phyloP scores from a whole-genome alignment of 2,888 invertebrate species.

The Athalia circularis region DNA sequence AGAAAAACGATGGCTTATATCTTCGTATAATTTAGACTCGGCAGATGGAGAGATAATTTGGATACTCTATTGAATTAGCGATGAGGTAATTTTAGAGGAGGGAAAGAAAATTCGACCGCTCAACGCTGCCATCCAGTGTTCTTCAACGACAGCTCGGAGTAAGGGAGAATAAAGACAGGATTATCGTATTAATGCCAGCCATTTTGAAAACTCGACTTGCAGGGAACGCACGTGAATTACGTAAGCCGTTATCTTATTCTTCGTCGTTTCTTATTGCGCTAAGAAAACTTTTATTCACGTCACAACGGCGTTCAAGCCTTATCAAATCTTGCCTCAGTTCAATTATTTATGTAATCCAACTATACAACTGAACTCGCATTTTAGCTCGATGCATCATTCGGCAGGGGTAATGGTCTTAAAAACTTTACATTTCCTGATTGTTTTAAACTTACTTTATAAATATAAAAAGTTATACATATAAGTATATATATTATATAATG shows the following conservation, averaged over 20 bases:
- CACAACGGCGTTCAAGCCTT: neutral
- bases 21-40: neutral
- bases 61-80: slow-evolving; percentile 29
- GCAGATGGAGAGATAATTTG: slow-evolving; percentile 12
- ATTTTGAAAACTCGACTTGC: slow-evolving; percentile 7
- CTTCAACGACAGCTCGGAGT: neutral
- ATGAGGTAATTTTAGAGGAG: neutral
- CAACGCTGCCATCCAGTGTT: too few relatives aligned
- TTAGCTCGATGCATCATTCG: slow-evolving; percentile 24
- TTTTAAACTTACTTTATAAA: slow-evolving; percentile 9
- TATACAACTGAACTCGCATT: neutral
- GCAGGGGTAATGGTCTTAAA: neutral
- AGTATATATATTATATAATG: too few relatives aligned
- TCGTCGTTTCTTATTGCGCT: slow-evolving; percentile 9
- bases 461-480: slow-evolving; percentile 1
- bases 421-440: slow-evolving; percentile 29
- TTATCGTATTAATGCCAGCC: slow-evolving; percentile 24
- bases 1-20: neutral
- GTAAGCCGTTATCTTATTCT: too few relatives aligned
- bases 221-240: too few relatives aligned
- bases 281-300: slow-evolving; percentile 30
- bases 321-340: slow-evolving; percentile 16
- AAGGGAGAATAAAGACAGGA: slow-evolving; percentile 11
- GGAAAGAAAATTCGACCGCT: neutral
- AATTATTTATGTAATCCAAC: slow-evolving; percentile 36